Percentiles rank a stretch among this genome's conserved stretches.
Evolutionary conservation across 2,113 vertebrate species (phyloP).

Genomic region (Lepidothrix coronata): DNA sequence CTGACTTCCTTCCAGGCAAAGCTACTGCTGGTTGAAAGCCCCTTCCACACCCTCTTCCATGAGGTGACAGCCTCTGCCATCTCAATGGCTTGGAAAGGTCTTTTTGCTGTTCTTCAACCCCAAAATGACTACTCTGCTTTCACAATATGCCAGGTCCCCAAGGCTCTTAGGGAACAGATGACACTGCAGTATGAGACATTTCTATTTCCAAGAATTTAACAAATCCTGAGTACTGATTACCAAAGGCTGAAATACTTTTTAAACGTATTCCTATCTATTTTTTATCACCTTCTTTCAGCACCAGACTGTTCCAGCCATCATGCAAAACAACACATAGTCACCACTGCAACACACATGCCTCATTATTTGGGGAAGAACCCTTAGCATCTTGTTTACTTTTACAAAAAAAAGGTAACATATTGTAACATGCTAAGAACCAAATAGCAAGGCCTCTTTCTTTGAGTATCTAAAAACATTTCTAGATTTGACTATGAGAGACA

Average conservation of each 20-base stretch:
- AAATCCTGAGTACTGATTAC: background rate
- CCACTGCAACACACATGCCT: background rate
- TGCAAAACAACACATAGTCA: rapidly evolving
- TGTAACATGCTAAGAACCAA: background rate
- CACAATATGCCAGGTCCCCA: background rate
- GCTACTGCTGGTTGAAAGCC: background rate
- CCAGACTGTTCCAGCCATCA: background rate
- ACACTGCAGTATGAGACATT: background rate
- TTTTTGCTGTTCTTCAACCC: background rate
- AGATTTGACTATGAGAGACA: background rate
- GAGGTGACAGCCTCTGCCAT: background rate
- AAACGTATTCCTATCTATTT: background rate
- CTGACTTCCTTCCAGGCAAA: background rate
- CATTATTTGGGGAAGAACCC: background rate
- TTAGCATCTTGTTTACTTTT: background rate
- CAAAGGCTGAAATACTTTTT: background rate
- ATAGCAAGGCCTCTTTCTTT: background rate
- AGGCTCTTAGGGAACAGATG: background rate
- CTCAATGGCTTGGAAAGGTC: background rate
- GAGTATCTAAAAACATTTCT: background rate
- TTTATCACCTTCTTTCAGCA: background rate
- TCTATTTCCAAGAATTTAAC: background rate
- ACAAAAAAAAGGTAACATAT: background rate
- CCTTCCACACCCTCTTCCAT: background rate
- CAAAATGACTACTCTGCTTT: background rate